Evolutionary conservation across 2,113 vertebrate genomes (phyloP), one percentile per base, ranked within the genome.

Genomic region (Mesoclemmys tuberculata): DNA sequence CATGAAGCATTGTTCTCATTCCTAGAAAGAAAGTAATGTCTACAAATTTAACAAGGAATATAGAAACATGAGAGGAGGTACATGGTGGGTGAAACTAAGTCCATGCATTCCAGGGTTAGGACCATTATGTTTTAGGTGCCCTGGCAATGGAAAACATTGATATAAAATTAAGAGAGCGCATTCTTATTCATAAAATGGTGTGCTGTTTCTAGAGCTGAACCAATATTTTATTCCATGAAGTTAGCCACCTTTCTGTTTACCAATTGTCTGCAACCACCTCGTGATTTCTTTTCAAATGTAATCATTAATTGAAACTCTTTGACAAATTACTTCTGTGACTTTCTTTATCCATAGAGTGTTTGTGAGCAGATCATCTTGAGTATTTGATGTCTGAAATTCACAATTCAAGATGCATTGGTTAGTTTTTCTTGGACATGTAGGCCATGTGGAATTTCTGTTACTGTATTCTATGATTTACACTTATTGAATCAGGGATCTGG

Each of bases 71-170:
- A 87, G 74, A 91, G 82, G 92, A 93, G 84, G 88, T 18, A 84
- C 75, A 68, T 49, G 85, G 61, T 49, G 85, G 84, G 77, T 75
- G 54, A 10, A 27, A 80, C 89, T 94, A 81, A 87, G 81, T 58
- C 84, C 49, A 82, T 86, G 82, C 94, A 89, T 46, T 55, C 88
- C 94, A 90, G 96, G 93, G 90, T 95, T 95, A 95, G 88, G 94
- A 14, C 31, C 52, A 86, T 96, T 79, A 27, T 93, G 80, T 78
- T 95, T 97, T 90, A 56, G 77, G 84, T 84, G 49, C 49, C 84
- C 77, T 90, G 85, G 81, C 87, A 92, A 14, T 12, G 89, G 77
- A 9, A 1, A 90, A 87, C 94, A 29, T 82, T 84, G 87, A 80
- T 87, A 83, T 83, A 94, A 94, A 87, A 89, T 85, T 89, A 95